These are phyloP conservation scores for Drosophila demipolita DNA, from an alignment of 2,888 invertebrate species.

Conservation along the genomic window DNA sequence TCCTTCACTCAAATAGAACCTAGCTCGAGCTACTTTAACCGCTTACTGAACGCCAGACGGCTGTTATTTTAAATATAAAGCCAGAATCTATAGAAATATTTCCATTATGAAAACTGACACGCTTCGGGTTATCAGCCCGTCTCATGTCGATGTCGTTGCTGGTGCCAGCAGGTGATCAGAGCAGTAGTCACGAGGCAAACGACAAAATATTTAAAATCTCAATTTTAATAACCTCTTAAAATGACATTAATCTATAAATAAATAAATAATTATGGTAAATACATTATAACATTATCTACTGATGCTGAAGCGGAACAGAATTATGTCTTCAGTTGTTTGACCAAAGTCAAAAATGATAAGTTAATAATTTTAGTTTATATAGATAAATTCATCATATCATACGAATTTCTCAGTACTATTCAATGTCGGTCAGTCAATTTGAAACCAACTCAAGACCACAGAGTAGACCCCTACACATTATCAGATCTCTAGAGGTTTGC, in stretches of 20 bases:
- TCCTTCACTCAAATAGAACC: slow-evolving; percentile 15
- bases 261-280: neutral
- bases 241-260: neutral
- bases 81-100: slow-evolving; percentile 13
- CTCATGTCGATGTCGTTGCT: neutral
- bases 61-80: slow-evolving; percentile 3
- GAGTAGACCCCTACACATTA: neutral
- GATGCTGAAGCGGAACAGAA: neutral
- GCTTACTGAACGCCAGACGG: slow-evolving; percentile 19
- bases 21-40: slow-evolving; percentile 1
- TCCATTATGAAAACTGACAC: slow-evolving; percentile 21
- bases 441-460: neutral
- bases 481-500: neutral
- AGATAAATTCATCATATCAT: neutral
- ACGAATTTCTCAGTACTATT: neutral
- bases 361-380: neutral
- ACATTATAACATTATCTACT: neutral
- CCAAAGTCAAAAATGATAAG: neutral
- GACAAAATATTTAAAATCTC: neutral
- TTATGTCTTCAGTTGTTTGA: neutral
- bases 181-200: neutral
- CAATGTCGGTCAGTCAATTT: neutral
- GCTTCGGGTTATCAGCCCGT: slow-evolving; percentile 29
- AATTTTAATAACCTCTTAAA: neutral
- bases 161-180: neutral